Percentiles rank a stretch among this genome's conserved stretches.
Evolutionary conservation across 64 coral and sea anemone species (phyloP).

Genomic region (Montipora foliosa): DNA sequence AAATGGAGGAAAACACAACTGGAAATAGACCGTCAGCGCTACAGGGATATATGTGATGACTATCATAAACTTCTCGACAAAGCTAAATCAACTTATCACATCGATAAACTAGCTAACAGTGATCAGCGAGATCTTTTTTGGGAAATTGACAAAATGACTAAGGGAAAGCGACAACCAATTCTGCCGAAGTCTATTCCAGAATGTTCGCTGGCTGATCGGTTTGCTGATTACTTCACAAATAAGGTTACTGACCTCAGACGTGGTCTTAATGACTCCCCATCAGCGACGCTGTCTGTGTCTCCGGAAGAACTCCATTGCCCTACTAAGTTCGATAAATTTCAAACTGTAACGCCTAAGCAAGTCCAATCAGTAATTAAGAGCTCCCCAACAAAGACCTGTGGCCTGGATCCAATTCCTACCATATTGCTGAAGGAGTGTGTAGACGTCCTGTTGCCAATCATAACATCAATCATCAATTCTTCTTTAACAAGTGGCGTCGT

Average conservation of each 20-base stretch:
- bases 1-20: not conserved
- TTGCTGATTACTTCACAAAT: no score
- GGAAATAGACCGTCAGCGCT: constrained; percentile 5
- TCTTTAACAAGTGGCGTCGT: not conserved
- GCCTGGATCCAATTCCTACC: not conserved
- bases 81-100: constrained; percentile 10
- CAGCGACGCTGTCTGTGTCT: no score
- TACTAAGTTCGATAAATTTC: not conserved
- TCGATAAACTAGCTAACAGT: not conserved
- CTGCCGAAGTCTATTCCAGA: no score
- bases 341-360: not conserved
- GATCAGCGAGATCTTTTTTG: not conserved
- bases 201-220: no score
- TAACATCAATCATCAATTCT: constrained; percentile 26
- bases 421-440: not conserved
- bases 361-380: constrained; percentile 15
- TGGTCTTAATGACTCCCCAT: no score
- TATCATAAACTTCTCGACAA: constrained; percentile 2
- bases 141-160: constrained; percentile 17
- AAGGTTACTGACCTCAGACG: no score
- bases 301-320: no score
- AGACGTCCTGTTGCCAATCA: not conserved
- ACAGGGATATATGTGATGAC: not conserved
- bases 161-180: not conserved
- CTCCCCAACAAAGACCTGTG: constrained; percentile 17